Evolutionary conservation across 2,113 vertebrate genomes (phyloP).

Genomic region (Steatornis caripensis): DNA sequence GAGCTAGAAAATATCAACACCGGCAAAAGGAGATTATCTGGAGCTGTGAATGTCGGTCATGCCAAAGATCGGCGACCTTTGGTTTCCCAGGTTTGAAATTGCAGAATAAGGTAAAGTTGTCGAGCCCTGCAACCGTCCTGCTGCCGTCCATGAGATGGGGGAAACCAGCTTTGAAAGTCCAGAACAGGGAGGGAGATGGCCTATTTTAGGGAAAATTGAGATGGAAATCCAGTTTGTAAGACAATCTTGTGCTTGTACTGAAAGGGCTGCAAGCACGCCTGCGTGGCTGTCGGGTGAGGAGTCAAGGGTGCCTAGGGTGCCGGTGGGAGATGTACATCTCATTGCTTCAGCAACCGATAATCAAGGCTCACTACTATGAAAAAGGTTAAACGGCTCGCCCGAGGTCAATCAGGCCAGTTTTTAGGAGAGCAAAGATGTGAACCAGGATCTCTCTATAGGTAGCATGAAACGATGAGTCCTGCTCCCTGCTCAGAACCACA

Average conservation of each 20-base stretch:
- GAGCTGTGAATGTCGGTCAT: constrained; percentile 50
- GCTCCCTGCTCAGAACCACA: not conserved
- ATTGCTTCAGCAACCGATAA: not conserved
- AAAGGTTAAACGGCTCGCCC: not conserved
- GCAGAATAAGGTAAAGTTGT: not conserved
- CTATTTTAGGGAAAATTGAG: not conserved
- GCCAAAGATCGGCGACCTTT: constrained; percentile 23
- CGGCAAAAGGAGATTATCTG: constrained; percentile 38
- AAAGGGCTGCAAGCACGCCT: not conserved
- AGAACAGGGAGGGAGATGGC: not conserved
- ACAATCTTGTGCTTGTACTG: not conserved
- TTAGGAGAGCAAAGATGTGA: not conserved
- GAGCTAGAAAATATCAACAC: not conserved
- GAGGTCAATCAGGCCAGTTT: not conserved
- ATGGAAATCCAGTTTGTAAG: not conserved
- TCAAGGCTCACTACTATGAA: not conserved
- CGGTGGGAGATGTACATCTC: not conserved
- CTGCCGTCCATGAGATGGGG: not conserved
- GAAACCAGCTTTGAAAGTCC: not conserved
- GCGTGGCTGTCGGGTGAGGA: not conserved
- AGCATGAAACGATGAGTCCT: not conserved
- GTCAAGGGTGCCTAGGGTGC: not conserved
- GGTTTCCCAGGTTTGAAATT: constrained; percentile 43
- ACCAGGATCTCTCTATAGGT: not conserved
- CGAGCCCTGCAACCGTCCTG: not conserved